Evolutionary conservation across 2,113 vertebrate species (phyloP), one percentile per base, ranked within the genome.

Genomic region (Phalacrocorax aristotelis): DNA sequence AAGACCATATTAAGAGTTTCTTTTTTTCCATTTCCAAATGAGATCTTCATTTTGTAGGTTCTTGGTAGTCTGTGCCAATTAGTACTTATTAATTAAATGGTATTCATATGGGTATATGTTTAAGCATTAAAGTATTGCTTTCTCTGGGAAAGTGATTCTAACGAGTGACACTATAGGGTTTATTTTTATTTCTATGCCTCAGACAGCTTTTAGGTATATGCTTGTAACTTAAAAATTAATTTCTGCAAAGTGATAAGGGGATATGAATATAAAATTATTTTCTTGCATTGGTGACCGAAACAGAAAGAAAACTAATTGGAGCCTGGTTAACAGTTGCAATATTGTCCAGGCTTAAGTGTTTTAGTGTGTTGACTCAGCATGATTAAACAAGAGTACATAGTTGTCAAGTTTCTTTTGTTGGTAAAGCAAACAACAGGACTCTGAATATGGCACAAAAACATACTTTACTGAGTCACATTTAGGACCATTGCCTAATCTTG

Each of bases 331-430:
- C 46, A 62, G 32, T 51, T 72, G 49, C 27, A 90, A 3, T 30
- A 26, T 34, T 30, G 54, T 54, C 19, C 27, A 61, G 27, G 19
- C 7, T 84, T 84, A 75, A 92, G 51, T 26, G 30, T 34, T 84
- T 83, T 36, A 89, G 13, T 44, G 23, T 84, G 57, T 78, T 91
- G 57, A 95, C 55, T 89, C 58, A 75, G 76, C 10, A 2, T 36
- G 51, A 90, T 89, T 95, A 87, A 95, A 75, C 55, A 87, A 58
- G 48, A 92, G 60, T 64, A 82, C 19, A 51, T 55, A 92, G 76
- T 78, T 60, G 48, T 87, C 81, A 96, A 90, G 20, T 91, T 95
- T 75, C 46, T 86, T 70, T 64, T 83, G 76, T 90, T 83, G 48
- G 58, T 81, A 84, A 93, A 90, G 77, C 55, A 91, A 91, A 92